phyloP scores from a whole-genome alignment of 2,113 vertebrate species.

The Ranitomeya variabilis region DNA sequence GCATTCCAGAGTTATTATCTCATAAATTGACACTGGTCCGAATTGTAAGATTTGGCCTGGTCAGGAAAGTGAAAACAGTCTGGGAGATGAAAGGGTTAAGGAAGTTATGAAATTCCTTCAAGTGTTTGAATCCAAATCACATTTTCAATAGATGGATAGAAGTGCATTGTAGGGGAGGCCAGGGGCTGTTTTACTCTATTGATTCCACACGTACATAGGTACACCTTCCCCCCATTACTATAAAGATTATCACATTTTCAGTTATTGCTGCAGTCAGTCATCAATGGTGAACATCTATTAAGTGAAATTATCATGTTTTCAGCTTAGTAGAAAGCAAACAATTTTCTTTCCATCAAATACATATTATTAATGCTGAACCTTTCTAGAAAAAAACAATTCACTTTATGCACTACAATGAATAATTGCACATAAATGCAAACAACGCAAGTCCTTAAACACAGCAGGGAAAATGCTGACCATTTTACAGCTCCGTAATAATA shows the following conservation, averaged over 20 bases:
- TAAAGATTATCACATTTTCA: background rate
- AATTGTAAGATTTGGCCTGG: too few relatives aligned
- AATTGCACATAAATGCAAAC: constrained; percentile 23
- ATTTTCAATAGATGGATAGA: background rate
- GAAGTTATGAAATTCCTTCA: too few relatives aligned
- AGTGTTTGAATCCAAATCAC: background rate
- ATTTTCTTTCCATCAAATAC: background rate
- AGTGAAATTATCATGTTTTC: background rate
- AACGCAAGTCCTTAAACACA: constrained; percentile 5
- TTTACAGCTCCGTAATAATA: constrained; percentile 43
- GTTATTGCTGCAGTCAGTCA: background rate
- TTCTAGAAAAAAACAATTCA: background rate
- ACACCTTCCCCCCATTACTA: background rate
- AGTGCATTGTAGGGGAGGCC: background rate
- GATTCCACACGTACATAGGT: background rate
- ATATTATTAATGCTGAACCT: background rate
- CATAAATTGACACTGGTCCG: too few relatives aligned
- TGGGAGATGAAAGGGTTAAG: too few relatives aligned
- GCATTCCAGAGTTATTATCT: too few relatives aligned
- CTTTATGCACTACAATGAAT: constrained; percentile 1
- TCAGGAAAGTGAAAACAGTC: too few relatives aligned
- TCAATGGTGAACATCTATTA: background rate
- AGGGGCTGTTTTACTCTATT: background rate
- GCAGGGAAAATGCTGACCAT: constrained; percentile 43
- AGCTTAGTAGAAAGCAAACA: background rate